A percentile compares a stretch with the other conserved stretches of the same genome.
Conservation (phyloP, 2,113 vertebrate species). For the Ifrita kowaldi region DNA sequence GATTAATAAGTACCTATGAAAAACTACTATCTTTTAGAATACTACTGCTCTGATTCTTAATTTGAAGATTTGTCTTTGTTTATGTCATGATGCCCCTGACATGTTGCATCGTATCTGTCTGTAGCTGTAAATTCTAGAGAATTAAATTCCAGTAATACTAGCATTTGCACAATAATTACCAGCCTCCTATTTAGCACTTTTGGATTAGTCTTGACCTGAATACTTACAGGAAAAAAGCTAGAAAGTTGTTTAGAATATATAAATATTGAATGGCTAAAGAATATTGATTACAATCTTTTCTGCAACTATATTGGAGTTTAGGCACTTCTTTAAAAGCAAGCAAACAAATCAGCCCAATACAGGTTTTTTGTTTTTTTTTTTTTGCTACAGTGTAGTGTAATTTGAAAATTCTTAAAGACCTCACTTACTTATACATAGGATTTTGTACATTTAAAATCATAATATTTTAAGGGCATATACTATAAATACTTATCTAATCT, state of each 20-base stretch:
- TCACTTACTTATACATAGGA: not conserved
- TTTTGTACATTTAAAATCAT: not conserved
- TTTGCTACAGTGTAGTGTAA: not conserved
- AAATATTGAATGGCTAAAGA: not conserved
- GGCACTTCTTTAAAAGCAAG: not conserved
- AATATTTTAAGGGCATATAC: not conserved
- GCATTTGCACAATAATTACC: not conserved
- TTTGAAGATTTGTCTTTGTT: not conserved
- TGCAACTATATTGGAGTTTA: not conserved
- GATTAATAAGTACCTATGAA: not conserved
- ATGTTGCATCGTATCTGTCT: not conserved
- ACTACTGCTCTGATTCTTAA: not conserved
- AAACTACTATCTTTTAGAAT: not conserved
- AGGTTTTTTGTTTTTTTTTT: not conserved
- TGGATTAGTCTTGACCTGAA: not conserved
- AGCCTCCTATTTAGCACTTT: not conserved
- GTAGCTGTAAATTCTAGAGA: not conserved
- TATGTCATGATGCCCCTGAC: not conserved
- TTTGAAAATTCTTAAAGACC: not conserved
- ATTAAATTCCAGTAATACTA: not conserved
- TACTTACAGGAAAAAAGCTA: not conserved
- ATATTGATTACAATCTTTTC: not conserved
- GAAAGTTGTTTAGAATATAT: not conserved
- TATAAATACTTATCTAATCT: not conserved
- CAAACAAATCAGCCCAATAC: not conserved